Conservation (phyloP, 2,113 vertebrate genomes). For the Cisticola juncidis region DNA sequence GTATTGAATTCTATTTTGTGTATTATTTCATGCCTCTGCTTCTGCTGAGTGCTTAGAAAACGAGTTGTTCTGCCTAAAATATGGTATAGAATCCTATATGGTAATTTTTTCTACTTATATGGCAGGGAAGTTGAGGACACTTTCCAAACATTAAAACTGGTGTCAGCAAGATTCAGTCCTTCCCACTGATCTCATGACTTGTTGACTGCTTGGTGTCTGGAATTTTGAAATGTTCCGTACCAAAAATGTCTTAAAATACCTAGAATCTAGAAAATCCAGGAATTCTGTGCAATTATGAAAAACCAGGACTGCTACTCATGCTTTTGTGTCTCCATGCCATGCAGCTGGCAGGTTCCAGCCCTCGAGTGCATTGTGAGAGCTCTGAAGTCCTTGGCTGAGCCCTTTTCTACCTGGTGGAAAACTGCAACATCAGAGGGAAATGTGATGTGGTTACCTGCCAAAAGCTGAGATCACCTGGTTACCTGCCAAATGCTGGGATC, state of each 20-base stretch:
- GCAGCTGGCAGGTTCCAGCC: neutral
- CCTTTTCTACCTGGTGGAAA: neutral
- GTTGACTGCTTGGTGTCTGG: neutral
- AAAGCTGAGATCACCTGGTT: no score
- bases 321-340: neutral
- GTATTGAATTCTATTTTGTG: neutral
- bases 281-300: neutral
- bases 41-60: neutral
- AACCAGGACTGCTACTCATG: neutral
- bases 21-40: neutral
- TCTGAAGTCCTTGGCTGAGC: neutral
- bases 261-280: neutral
- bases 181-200: neutral
- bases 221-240: neutral
- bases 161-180: neutral
- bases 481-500: neutral
- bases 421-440: neutral
- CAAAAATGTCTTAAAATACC: neutral
- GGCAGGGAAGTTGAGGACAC: neutral
- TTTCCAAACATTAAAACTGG: neutral
- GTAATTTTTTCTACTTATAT: neutral
- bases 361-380: neutral
- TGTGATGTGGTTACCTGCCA: accelerated
- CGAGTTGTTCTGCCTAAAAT: neutral
- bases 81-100: neutral